Evolutionary conservation across 2,797 vertebrate species (phyloP), one percentile per base, ranked within the genome.

Genomic region (Paguma larvata): DNA sequence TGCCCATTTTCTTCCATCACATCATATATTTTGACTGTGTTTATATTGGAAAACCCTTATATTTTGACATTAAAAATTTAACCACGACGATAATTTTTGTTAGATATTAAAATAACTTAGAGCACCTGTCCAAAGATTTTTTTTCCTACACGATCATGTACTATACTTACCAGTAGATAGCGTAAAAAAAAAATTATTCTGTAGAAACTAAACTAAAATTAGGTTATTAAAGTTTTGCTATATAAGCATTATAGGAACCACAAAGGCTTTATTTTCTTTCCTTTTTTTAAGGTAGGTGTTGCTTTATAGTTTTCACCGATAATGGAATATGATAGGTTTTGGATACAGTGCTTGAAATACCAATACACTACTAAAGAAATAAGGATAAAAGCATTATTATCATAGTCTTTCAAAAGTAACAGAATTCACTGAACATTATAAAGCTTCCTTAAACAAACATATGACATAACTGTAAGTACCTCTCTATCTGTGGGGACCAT

Each of bases 331-430:
- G 30, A 67, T 62, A 85, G 18, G 48, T 41, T 91, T 93, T 90
- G 87, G 34, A 89, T 92, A 83, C 32, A 56, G 9, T 84, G 21
- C 21, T 82, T n/a, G 15, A 96, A 96, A 75, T 80, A 32, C 12
- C 72, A 86, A 97, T 89, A 91, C n/a, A 68, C 87, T 8, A 73
- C 94, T 92, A 85, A 89, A 95, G 72, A 97, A 97, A 98, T 94
- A 97, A 89, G 88, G 77, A 97, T 98, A 98, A 98, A 97, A 98
- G 91, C 91, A 95, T 91, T 89, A 97, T 96, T 97, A 96, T 56
- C 12, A 0, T 59, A 41, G 32, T 68, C 87, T 97, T 89, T 97
- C 86, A 95, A 93, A 97, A 97, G 94, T 95, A 88, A 91, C 90
- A 94, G 59, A 96, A 97, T 95, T 85, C 67, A 65, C 67, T 87